These are phyloP conservation scores for Neopipo cinnamomea DNA, from an alignment of 2,113 vertebrate genomes.

Conservation along the genomic window DNA sequence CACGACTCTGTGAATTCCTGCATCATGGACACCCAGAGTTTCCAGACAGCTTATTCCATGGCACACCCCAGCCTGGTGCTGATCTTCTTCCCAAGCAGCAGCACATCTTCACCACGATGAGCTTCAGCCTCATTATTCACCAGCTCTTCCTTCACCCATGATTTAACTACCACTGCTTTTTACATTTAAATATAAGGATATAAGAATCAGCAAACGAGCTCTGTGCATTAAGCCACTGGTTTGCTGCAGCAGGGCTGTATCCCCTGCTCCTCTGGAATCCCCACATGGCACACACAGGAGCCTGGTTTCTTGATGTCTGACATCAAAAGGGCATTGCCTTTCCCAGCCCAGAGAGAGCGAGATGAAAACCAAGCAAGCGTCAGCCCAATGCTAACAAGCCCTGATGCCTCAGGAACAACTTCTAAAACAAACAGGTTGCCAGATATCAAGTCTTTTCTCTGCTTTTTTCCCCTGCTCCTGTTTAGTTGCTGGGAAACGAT, in stretches of 20 bases:
- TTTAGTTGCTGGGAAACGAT: neutral
- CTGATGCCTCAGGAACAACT: neutral
- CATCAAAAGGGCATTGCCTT: neutral
- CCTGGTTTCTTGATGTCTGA: neutral
- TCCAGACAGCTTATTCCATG: accelerated
- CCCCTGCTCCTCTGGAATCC: neutral
- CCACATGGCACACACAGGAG: neutral
- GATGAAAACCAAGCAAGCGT: neutral
- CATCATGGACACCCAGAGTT: neutral
- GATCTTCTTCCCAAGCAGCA: neutral
- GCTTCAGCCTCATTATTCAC: neutral
- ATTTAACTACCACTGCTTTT: neutral
- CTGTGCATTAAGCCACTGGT: neutral
- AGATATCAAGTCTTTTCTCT: neutral
- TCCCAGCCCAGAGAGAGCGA: neutral
- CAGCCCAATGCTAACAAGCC: neutral
- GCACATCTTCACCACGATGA: neutral
- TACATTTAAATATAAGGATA: neutral
- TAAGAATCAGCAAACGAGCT: neutral
- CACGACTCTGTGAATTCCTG: neutral
- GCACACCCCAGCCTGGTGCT: neutral
- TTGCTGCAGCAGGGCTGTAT: neutral
- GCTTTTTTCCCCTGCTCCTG: neutral
- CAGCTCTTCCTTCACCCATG: neutral
- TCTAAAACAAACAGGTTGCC: neutral